Conservation (phyloP, 2,888 invertebrate species). For the Cantharis nigra region DNA sequence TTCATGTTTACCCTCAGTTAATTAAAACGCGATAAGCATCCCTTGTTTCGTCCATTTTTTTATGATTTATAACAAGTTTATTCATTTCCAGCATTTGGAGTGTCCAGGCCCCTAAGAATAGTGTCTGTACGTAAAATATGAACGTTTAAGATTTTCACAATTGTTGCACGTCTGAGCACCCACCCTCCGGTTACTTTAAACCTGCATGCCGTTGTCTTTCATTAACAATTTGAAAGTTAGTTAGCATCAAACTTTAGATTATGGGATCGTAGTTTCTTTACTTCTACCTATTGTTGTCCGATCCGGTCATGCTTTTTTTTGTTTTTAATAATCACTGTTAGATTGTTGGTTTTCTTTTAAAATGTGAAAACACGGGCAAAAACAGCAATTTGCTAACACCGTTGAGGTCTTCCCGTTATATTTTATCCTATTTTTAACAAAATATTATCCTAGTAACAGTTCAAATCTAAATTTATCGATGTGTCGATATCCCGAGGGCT, state of each 20-base stretch:
- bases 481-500: not conserved
- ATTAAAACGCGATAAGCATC: slow-evolving; percentile 15
- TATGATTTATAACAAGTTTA: slow-evolving; percentile 51
- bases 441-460: not conserved
- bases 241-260: not conserved
- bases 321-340: not conserved
- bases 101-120: slow-evolving; percentile 61
- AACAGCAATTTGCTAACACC: not conserved
- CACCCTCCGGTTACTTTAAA: slow-evolving; percentile 15
- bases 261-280: not conserved
- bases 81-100: slow-evolving; percentile 61
- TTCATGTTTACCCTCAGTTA: slow-evolving; percentile 13
- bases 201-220: slow-evolving; percentile 20
- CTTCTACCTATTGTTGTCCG: not conserved
- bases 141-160: slow-evolving; percentile 44
- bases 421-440: too few relatives aligned
- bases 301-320: not conserved
- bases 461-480: not conserved
- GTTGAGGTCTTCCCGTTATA: not conserved
- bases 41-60: slow-evolving; percentile 43
- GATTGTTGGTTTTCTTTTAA: not conserved
- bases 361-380: not conserved
- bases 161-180: slow-evolving; percentile 45
- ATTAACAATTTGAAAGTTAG: not conserved
- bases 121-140: slow-evolving; percentile 59